A percentile compares a stretch with the other conserved stretches of the same genome.
These are phyloP conservation scores for Thalassophryne amazonica DNA, from an alignment of 2,797 vertebrate species.

Conservation along the genomic window DNA sequence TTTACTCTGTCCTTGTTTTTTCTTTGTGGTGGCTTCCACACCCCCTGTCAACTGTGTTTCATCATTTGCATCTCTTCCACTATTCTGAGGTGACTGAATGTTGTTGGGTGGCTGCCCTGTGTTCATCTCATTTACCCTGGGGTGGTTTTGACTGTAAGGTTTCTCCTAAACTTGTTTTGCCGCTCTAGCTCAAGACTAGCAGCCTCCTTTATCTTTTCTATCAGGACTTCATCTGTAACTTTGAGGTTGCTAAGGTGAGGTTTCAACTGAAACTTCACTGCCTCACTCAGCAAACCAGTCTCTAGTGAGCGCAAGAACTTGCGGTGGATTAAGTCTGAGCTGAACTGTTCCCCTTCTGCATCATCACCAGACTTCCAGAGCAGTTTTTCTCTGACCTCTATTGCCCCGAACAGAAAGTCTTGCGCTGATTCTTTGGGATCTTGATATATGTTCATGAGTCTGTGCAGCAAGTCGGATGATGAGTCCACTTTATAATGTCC, in stretches of 20 bases:
- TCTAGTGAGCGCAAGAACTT: background rate
- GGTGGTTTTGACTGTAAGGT: background rate
- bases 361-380: background rate
- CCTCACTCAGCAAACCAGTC: background rate
- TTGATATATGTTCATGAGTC: slow-evolving; percentile 2
- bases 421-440: slow-evolving; percentile 3
- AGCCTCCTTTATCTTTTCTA: slow-evolving; percentile 3
- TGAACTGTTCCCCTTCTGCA: background rate
- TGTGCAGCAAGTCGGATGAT: slow-evolving; percentile 3
- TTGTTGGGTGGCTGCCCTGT: background rate
- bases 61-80: background rate
- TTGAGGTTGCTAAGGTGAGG: background rate
- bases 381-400: slow-evolving; percentile 1
- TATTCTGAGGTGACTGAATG: background rate
- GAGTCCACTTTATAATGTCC: slow-evolving; percentile 15
- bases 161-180: slow-evolving; percentile 2
- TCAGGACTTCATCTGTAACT: slow-evolving; percentile 4
- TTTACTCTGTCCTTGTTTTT: background rate
- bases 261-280: slow-evolving; percentile 8
- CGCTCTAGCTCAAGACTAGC: background rate
- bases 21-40: background rate
- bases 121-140: background rate
- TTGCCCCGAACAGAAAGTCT: background rate
- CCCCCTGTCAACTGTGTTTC: background rate
- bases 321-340: slow-evolving; percentile 4